Evolutionary conservation across 1,140 invertebrate genomes (phyloP), one percentile per base, ranked within the genome.

Genomic region (Lethocerus indicus): DNA sequence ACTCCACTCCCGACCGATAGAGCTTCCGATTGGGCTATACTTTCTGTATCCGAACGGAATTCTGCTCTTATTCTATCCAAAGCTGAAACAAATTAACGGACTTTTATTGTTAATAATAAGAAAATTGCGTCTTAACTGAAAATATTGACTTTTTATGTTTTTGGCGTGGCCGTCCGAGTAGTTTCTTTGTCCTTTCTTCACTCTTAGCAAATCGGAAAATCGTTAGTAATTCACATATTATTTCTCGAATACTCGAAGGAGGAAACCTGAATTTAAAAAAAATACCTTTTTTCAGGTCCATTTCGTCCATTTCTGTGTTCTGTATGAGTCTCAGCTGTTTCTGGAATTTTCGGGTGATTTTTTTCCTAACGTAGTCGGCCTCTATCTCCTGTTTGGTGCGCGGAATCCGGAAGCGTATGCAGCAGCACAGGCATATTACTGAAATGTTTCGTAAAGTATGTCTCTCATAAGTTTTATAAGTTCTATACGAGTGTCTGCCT

Each of bases 321-420:
- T 79, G 78, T 54, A 93, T 86, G 55, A 80, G 76, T 53, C 76
- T 74, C 13, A 93, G 65, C 60, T 87, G 74, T 51, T 81, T 76
- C 14, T 81, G 71, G 64, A 92, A 92, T 60, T 80, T 86, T 53
- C 73, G 73, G 0, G 87, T 80, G 24, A 93, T 76, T 62, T 81
- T 81, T 57, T 84, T 80, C 3, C 88, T 69, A 54, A 85, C 75
- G 63, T 84, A 88, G 66, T 93, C 85, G 1, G 84, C 87, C 62
- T 92, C 87, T 43, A 93, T 92, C 64, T 92, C 86, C 64, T 92
- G 87, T 61, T 91, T 92, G 0, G 87, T 92, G 23, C 87, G 71
- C 2, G 88, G 88, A 55, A 93, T 81, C 25, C 88, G 74, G 60
- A 89, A 87, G 48, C 81, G 78, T 42, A 87, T 73, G 57, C 87